phyloP scores from a whole-genome alignment of 2,797 vertebrate genomes.

The Ceyx erithaca region DNA sequence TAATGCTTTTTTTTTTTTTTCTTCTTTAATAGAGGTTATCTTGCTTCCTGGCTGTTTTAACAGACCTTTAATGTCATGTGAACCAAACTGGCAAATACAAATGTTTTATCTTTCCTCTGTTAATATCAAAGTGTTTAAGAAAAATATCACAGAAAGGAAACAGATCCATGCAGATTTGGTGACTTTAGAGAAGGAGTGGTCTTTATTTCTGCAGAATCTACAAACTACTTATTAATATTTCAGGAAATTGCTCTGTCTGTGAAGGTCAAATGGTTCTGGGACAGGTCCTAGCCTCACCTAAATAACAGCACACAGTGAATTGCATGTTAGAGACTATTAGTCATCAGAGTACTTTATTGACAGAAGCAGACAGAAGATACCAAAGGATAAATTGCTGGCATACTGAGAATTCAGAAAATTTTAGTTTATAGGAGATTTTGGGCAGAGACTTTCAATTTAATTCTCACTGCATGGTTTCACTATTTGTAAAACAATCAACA shows the following conservation, averaged over 20 bases:
- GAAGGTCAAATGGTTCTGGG: background rate
- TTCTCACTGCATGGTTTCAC: background rate
- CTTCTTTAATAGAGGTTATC: background rate
- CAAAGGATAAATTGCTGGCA: background rate
- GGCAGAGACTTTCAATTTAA: background rate
- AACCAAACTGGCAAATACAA: conserved; percentile 15
- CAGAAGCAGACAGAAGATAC: background rate
- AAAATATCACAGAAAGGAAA: background rate
- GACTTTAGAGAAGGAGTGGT: background rate
- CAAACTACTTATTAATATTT: background rate
- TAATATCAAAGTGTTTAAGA: background rate
- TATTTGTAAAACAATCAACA: background rate
- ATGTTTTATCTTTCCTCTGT: conserved; percentile 7
- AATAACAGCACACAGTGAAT: background rate
- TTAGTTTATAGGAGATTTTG: background rate
- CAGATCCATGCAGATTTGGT: background rate
- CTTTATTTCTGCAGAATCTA: background rate
- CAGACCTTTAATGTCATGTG: conserved; percentile 5
- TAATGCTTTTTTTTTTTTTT: background rate
- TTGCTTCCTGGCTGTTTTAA: conserved; percentile 18
- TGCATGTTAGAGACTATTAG: background rate
- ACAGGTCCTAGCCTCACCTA: background rate
- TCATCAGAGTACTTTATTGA: background rate
- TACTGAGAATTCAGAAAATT: background rate
- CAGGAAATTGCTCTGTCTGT: background rate